A percentile compares a stretch with the other conserved stretches of the same genome.
Conservation (phyloP, 2,888 invertebrate species). For the Ophioninae sp. region DNA sequence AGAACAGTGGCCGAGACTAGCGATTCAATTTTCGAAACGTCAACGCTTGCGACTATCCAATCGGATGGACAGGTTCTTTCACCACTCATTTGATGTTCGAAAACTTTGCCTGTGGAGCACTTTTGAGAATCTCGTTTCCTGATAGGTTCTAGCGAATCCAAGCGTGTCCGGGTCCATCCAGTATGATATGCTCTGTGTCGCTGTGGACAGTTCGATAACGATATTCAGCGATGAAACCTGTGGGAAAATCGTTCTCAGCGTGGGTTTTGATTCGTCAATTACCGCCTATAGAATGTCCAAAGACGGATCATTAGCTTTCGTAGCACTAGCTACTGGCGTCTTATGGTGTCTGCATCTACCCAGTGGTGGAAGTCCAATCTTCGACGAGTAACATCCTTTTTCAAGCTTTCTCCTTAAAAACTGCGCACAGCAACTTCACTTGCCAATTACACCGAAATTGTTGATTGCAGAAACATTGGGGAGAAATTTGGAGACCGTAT, state of each 20-base stretch:
- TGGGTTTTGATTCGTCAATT: slow-evolving; percentile 73
- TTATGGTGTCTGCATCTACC: slow-evolving; percentile 74
- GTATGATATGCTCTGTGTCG: slow-evolving; percentile 72
- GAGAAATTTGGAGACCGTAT: slow-evolving; percentile 61
- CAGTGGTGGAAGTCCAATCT: slow-evolving; percentile 65
- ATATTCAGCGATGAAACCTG: slow-evolving; percentile 76
- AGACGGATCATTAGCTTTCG: slow-evolving; percentile 71
- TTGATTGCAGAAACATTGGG: slow-evolving; percentile 52
- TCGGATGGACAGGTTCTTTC: slow-evolving; percentile 67
- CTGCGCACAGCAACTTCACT: background rate
- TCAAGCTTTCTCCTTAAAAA: background rate
- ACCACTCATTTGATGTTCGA: slow-evolving; percentile 17
- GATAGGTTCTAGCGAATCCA: slow-evolving; percentile 66
- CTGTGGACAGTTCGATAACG: slow-evolving; percentile 76
- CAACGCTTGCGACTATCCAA: slow-evolving; percentile 81
- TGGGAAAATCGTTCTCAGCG: slow-evolving; percentile 70
- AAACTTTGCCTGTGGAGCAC: background rate
- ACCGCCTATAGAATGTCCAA: slow-evolving; percentile 72
- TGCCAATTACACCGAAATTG: background rate
- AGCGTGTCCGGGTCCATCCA: slow-evolving; percentile 69
- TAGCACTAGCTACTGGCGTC: slow-evolving; percentile 70
- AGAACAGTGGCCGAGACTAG: slow-evolving; percentile 80
- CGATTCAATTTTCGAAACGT: slow-evolving; percentile 81
- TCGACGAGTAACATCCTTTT: slow-evolving; percentile 66
- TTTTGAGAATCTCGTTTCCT: background rate